Evolutionary conservation across 2,888 invertebrate species (phyloP), one percentile per base, ranked within the genome.

Genomic region (Clitarchus hookeri): DNA sequence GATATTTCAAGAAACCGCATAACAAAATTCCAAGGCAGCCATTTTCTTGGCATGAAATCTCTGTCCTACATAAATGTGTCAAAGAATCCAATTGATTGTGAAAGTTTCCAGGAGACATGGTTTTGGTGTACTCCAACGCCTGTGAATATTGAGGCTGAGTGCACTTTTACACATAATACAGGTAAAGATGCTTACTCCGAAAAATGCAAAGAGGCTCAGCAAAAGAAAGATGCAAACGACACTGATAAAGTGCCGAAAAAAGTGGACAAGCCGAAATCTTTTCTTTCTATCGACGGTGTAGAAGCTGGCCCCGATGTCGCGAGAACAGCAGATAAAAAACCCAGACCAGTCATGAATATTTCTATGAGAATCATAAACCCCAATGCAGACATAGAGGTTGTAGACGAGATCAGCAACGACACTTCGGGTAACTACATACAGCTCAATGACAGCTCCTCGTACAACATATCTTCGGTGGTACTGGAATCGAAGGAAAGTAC

Each of bases 51-150:
- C 3, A 36, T 82, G 44, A 13, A 27, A 0, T 36, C 27, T 82
- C 23, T 82, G 36, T 12, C 36, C n/a, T 82, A 82, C 44, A 27
- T 82, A 19, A 82, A 82, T 82, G 44, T 82, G 36, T 82, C 82
- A 6, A 8, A 9, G 27, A 82, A 82, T 19, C 82, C 82, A 19
- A 27, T 82, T 27, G 36, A 36, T 26, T 82, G 82, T 44, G 82
- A 82, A 9, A 82, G 19, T 82, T 44, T 82, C 44, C 27, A 23
- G 12, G 1, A 82, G 16, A 82, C 36, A 25, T 82, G 82, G 82
- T 82, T 82, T 82, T 82, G 82, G 82, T 82, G 82, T 82, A n/a
- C 82, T 65, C n/a, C 65, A 65, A 23, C 12, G n/a, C 65, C 65
- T 65, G 19, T 65, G n/a, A 65, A 65, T 2, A 65, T 65, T 65